Conservation (phyloP, 30 jellyfish, hydroid and myxozoan genomes). For the Phacellophora camtschatica region DNA sequence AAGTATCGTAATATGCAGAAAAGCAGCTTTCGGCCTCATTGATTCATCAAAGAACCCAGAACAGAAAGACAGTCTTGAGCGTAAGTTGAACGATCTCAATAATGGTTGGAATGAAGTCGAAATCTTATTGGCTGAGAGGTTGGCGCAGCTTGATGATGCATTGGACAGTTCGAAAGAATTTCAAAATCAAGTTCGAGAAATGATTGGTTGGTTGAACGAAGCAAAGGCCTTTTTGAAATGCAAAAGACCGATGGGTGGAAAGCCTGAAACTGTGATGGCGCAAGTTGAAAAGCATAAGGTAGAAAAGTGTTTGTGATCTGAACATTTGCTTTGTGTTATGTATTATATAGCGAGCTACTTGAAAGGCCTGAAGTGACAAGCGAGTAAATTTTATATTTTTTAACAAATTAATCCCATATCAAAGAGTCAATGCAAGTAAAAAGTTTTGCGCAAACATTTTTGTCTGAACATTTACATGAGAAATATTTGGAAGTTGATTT, state of each 20-base stretch:
- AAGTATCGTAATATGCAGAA: conserved; percentile 66
- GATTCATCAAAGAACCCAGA: conserved; percentile 67
- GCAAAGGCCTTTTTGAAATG: conserved; percentile 81
- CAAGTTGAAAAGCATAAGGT: conserved; percentile 89
- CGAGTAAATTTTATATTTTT: too few species aligned
- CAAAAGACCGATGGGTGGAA: conserved; percentile 91
- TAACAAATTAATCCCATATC: too few species aligned
- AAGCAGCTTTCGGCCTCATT: conserved; percentile 62
- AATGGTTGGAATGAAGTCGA: conserved; percentile 83
- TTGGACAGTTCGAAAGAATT: conserved; percentile 82
- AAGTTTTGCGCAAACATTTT: too few species aligned
- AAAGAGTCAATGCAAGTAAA: too few species aligned
- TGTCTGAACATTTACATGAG: too few species aligned
- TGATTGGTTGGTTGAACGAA: conserved; percentile 90
- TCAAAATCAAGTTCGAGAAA: conserved; percentile 88
- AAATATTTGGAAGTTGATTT: too few species aligned
- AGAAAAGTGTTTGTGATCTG: too few species aligned
- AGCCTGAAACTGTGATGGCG: conserved; percentile 68
- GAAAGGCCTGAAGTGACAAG: too few species aligned
- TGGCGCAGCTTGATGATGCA: conserved; percentile 68
- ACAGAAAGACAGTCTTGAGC: conserved; percentile 58
- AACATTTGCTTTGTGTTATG: too few species aligned
- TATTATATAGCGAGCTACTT: too few species aligned
- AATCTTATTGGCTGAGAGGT: conserved; percentile 52
- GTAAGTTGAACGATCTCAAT: conserved; percentile 45